Evolutionary conservation across 2,797 vertebrate genomes (phyloP).

Genomic region (Lithobates sylvaticus): DNA sequence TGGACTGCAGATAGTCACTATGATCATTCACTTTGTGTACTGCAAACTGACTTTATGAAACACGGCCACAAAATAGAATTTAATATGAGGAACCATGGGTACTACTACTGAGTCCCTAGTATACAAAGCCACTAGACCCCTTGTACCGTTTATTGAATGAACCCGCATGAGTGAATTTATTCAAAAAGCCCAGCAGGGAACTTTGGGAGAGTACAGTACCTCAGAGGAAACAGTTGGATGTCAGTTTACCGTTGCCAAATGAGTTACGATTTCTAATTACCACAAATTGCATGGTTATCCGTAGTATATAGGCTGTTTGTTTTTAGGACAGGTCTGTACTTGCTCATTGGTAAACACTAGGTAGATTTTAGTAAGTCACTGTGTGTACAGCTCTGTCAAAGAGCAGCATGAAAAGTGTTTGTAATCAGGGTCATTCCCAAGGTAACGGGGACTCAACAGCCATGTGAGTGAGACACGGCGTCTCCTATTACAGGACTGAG

Average conservation of each 20-base stretch:
- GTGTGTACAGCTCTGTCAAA: slow-evolving; percentile 48
- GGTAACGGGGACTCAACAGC: slow-evolving; percentile 58
- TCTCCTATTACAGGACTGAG: slow-evolving; percentile 56
- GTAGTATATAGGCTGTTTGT: slow-evolving; percentile 10
- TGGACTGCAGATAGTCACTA: no score
- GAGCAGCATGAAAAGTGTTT: slow-evolving; percentile 61
- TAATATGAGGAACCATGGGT: background rate
- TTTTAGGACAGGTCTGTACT: slow-evolving; percentile 54
- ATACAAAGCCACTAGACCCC: background rate
- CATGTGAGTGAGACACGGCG: slow-evolving; percentile 55
- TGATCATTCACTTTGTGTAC: no score
- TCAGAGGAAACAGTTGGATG: background rate
- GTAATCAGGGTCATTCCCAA: slow-evolving; percentile 62
- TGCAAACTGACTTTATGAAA: no score
- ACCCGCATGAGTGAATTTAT: background rate
- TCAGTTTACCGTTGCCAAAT: background rate
- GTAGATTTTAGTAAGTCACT: slow-evolving; percentile 43
- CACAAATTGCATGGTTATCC: background rate
- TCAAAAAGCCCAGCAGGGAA: background rate
- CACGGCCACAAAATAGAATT: background rate
- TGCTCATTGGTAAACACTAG: slow-evolving; percentile 52
- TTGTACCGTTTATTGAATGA: background rate
- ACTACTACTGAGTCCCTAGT: background rate
- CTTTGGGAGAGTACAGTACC: background rate
- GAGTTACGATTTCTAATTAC: background rate